Evolutionary conservation across 2,888 invertebrate species (phyloP), one percentile per base, ranked within the genome.

Genomic region (Caprella mutica): DNA sequence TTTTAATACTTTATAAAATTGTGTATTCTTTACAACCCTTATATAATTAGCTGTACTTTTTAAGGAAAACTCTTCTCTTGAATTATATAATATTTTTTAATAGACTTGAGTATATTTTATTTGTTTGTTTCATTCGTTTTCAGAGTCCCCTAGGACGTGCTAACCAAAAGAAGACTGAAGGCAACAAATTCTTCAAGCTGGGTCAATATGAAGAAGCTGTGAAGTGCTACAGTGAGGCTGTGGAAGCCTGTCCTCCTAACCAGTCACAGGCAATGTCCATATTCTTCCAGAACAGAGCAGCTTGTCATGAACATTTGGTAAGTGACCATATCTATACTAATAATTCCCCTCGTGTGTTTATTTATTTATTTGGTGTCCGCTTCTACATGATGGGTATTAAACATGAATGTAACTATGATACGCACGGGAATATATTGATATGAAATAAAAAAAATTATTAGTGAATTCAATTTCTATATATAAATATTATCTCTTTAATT

Each of bases 231-330:
- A 71, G 73, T n/a, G 68, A 73, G 56, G 76, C 77, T 17, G 74
- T 77, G 44, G 67, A 69, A 38, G 60, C 72, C 5, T 76, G 76
- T 68, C 75, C 76, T 1, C 42, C 63, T 3, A 72, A 85, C 56
- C 80, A 84, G 67, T 77, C 77, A 26, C 78, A 79, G 1, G 89
- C 88, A 67, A 75, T 92, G 55, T 84, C 94, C 0, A 92, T 89
- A 17, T 92, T 89, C 74, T 92, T 91, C 73, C 96, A 96, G 73
- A 96, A 96, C 71, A 82, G 93, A 68, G 96, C 94, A 12, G 96
- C 94, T 17, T 88, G 92, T 42, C 89, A 90, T 73, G 94, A 94
- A 73, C 87, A 91, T 73, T 76, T 92, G 70, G 81, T 81, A 72
- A 71, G 70, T 42, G 9, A 14, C 8, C 61, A 24, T 2, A 21